Evolutionary conservation across 2,113 vertebrate genomes (phyloP), one percentile per base, ranked within the genome.

Genomic region (Odocoileus virginianus): DNA sequence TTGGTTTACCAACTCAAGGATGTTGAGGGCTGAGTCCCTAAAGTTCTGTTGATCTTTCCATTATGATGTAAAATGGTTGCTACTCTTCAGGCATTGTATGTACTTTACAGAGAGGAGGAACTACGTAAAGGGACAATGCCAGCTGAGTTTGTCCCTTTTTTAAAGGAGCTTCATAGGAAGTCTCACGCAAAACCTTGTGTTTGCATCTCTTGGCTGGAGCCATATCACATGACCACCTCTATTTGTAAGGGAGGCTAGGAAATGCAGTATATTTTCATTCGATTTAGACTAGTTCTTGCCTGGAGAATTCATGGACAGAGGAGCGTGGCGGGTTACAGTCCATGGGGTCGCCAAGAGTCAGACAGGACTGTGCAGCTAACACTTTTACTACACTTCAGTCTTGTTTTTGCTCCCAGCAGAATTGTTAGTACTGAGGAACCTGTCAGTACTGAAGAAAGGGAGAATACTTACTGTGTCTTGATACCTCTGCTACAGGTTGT

Each of bases 41-140:
- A 25, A 16, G 25, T 82, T 47, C 54, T 54, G 30, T 21, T 64
- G 43, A 21, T 55, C 88, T 87, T 94, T 92, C 4, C 11, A 14
- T 83, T 60, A 57, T 28, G 27, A 36, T 95, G 15, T 74, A 55
- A 76, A 81, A 57, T 87, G 40, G 25, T n/a, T 91, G 60, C 47
- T 76, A 5, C 33, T 79, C 30, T 87, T 36, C 21, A 91, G 47
- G 25, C 40, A 33, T 87, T 30, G 3, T 12, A 45, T 11, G 17
- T 36, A 33, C 14, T 95, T 96, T 88, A 33, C 50, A 25, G 40
- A 91, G 84, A 86, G 60, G 8, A 94, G 81, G 28, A 67, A 54
- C 40, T 61, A 25, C n/a, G 7, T 13, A 82, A 43, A 50, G 21
- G 40, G 55, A 25, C 17, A 15, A 6, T 47, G 58, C n/a, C 47